These are phyloP conservation scores for Lordiphosa fenestrarum DNA, from an alignment of 2,888 invertebrate genomes.

Conservation along the genomic window DNA sequence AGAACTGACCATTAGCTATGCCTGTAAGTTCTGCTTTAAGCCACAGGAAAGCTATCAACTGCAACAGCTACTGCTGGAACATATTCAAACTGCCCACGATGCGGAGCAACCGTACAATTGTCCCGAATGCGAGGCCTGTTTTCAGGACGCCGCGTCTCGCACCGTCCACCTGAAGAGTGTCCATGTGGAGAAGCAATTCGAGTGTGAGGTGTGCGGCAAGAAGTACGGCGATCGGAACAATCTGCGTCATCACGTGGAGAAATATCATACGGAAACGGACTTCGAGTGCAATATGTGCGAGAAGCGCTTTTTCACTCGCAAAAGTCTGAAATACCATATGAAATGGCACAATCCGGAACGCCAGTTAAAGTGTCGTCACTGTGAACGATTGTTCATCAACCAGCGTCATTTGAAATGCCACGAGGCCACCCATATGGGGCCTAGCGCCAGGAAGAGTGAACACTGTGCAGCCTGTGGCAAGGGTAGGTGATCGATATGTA, in stretches of 20 bases:
- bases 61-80: slow-evolving; percentile 64
- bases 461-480: slow-evolving; percentile 75
- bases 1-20: slow-evolving; percentile 50
- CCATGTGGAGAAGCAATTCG: slow-evolving; percentile 68
- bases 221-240: slow-evolving; percentile 75
- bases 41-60: slow-evolving; percentile 61
- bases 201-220: slow-evolving; percentile 71
- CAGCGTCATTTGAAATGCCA: slow-evolving; percentile 72
- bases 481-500: slow-evolving; percentile 44
- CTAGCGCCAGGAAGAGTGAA: slow-evolving; percentile 63
- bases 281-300: slow-evolving; percentile 72
- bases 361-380: slow-evolving; percentile 68
- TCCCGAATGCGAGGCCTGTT: slow-evolving; percentile 64
- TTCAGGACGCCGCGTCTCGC: slow-evolving; percentile 75
- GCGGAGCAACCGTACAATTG: slow-evolving; percentile 72
- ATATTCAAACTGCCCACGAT: slow-evolving; percentile 62
- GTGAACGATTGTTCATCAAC: slow-evolving; percentile 75
- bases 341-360: slow-evolving; percentile 75
- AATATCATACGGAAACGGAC: slow-evolving; percentile 75
- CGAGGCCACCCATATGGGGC: slow-evolving; percentile 68
- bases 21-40: slow-evolving; percentile 72
- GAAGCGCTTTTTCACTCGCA: slow-evolving; percentile 75
- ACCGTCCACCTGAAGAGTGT: slow-evolving; percentile 71
- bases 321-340: slow-evolving; percentile 76
- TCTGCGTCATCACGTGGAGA: slow-evolving; percentile 71